Conservation (phyloP, 2,113 vertebrate species). For the Craseonycteris thonglongyai region DNA sequence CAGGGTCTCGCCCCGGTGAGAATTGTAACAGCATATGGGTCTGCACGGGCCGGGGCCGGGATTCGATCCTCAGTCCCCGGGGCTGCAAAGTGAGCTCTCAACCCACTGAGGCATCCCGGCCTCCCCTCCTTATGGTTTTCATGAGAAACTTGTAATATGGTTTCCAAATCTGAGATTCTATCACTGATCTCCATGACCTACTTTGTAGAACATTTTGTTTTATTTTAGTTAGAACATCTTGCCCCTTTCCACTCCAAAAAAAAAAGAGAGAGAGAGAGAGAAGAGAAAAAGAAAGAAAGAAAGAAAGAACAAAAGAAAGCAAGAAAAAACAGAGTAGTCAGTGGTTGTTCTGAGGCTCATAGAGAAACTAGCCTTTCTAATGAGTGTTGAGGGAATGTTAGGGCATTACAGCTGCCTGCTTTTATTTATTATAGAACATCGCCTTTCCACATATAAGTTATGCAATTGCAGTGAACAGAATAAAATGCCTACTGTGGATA, state of each 20-base stretch:
- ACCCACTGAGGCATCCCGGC: too few relatives aligned
- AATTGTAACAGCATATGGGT: too few relatives aligned
- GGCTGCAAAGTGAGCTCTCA: too few relatives aligned
- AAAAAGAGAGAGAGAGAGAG: too few relatives aligned
- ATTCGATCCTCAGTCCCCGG: too few relatives aligned
- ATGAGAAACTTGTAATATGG: not conserved
- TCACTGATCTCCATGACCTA: not conserved
- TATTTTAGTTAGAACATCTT: not conserved
- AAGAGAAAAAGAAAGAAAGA: too few relatives aligned
- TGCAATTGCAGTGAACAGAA: not conserved
- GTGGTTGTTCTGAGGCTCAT: not conserved
- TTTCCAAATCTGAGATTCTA: not conserved
- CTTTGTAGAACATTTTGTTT: not conserved
- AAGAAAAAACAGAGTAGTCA: not conserved
- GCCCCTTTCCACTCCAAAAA: not conserved
- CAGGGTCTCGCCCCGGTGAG: too few relatives aligned
- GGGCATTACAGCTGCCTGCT: not conserved
- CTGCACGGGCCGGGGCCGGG: too few relatives aligned
- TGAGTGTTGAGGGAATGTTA: not conserved
- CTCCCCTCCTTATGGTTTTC: not conserved
- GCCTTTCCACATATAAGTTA: not conserved
- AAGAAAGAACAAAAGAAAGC: too few relatives aligned
- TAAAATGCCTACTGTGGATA: not conserved
- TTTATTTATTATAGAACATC: not conserved
- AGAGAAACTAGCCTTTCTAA: not conserved